phyloP scores from a whole-genome alignment of 2,797 vertebrate species.

The Acrocephalus scirpaceus region DNA sequence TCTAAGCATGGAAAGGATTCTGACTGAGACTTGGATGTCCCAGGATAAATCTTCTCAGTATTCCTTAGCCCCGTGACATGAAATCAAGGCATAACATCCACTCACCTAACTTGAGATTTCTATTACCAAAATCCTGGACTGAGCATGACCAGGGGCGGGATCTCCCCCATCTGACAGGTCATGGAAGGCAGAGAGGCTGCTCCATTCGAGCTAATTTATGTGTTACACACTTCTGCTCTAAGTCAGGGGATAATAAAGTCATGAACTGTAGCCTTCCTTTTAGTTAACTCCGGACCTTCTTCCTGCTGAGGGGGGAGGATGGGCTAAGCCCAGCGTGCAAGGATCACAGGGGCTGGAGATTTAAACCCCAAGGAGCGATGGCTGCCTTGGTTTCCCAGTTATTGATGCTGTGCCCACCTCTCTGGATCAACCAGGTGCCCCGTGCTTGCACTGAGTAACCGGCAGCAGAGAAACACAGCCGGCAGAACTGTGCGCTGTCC shows the following conservation, averaged over 20 bases:
- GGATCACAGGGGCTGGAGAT: not conserved
- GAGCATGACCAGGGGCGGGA: not conserved
- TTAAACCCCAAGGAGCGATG: not conserved
- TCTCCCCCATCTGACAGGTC: not conserved
- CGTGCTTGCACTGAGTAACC: not conserved
- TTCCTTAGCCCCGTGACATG: not conserved
- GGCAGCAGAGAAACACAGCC: not conserved
- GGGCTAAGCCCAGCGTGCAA: not conserved
- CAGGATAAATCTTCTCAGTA: not conserved
- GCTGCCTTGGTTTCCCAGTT: not conserved
- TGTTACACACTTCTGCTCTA: not conserved
- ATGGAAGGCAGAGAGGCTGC: not conserved
- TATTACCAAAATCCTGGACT: not conserved
- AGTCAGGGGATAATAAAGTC: not conserved
- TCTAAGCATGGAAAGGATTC: not conserved
- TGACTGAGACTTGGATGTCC: not conserved
- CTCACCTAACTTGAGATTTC: not conserved
- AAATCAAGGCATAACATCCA: not conserved
- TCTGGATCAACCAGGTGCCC: not conserved
- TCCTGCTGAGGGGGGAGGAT: accelerated
- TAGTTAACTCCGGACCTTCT: not conserved
- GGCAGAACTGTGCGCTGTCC: not conserved
- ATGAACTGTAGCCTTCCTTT: not conserved
- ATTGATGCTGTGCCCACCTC: not conserved
- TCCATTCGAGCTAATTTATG: not conserved